Evolutionary conservation across 2,797 vertebrate genomes (phyloP), one percentile per base, ranked within the genome.

Genomic region (Argyrosomus regius): DNA sequence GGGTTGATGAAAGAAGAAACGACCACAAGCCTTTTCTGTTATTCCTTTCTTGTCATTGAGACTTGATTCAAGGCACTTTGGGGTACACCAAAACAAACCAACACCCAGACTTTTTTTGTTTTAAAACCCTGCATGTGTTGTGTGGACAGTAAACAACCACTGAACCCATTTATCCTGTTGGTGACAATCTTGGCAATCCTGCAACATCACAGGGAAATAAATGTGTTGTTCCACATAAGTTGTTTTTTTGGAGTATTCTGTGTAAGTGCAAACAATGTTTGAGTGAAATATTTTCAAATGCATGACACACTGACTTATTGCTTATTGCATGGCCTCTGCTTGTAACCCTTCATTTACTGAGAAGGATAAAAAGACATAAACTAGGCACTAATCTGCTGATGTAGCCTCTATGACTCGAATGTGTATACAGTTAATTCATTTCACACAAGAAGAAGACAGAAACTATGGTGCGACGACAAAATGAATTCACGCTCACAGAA

Each of bases 11-110:
- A 46, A 16, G 52, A 67, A 50, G 35, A 61, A 74, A 68, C 1
- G 79, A 82, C 59, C 74, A 72, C 70, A 59, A 63, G 67, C 28
- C 7, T 65, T 77, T 64, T 71, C 60, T 67, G 26, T 78, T 48
- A 35, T 71, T 77, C 39, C 8, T 31, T 35, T 73, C 46, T 77
- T 53, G 39, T 60, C 67, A 53, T 0, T 65, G 16, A 10, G 52
- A 67, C 17, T 76, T 26, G 52, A 50, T 83, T 10, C 7, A 28
- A 77, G 46, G 65, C 45, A 50, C 6, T 60, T 31, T 26, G 64
- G 50, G 39, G 3, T 17, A 48, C 57, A 79, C 3, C 43, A 13
- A 43, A 14, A 43, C 66, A 72, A 78, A 77, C n/a, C 53, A 65
- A 72, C 72, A 41, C 56, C 22, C 10, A 43, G 20, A 1, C 18